Evolutionary conservation across 2,113 vertebrate genomes (phyloP), one percentile per base, ranked within the genome.

Genomic region (Pandion haliaetus): DNA sequence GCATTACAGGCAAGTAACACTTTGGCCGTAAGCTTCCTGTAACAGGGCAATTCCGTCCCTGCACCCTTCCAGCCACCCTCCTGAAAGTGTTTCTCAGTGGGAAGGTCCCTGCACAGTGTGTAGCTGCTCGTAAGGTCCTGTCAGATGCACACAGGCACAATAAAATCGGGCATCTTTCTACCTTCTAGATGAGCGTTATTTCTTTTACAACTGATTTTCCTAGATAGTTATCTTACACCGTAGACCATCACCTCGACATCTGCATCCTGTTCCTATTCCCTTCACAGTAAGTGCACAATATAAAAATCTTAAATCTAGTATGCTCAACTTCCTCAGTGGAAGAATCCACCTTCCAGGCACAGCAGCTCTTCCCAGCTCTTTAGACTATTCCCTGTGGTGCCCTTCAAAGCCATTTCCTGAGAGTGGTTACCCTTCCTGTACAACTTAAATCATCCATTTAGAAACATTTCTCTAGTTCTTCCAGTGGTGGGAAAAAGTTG

Each of bases 331-430:
- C 84, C 93, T 87, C 5, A 0, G 69, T 84, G 77, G 81, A 89
- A 85, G 70, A 82, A 87, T 55, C 28, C 71, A 90, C 54, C 73
- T 86, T 63, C 47, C 40, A 85, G 54, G 45, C 90, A 76, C 28
- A 82, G 74, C 84, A 87, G 73, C 57, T 89, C 52, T 84, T 91
- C 91, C 49, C 19, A 86, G 58, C 31, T 90, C 80, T 88, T 74
- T 29, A 40, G 13, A 32, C 31, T 76, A 65, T 70, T 95, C 92
- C 90, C 90, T 26, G 25, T 19, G 57, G 81, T 50, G 34, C 36
- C 47, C 59, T 80, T 88, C 74, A 93, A 85, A 95, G 92, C 49
- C 5, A 25, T 26, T 95, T 93, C 90, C 92, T 79, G 92, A 91
- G 57, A 82, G 62, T 4, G 3, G 70, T 62, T 91, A 65, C 84